Evolutionary conservation across 1,140 invertebrate species (phyloP), one percentile per base, ranked within the genome.

Genomic region (Brachionus rotundiformis): DNA sequence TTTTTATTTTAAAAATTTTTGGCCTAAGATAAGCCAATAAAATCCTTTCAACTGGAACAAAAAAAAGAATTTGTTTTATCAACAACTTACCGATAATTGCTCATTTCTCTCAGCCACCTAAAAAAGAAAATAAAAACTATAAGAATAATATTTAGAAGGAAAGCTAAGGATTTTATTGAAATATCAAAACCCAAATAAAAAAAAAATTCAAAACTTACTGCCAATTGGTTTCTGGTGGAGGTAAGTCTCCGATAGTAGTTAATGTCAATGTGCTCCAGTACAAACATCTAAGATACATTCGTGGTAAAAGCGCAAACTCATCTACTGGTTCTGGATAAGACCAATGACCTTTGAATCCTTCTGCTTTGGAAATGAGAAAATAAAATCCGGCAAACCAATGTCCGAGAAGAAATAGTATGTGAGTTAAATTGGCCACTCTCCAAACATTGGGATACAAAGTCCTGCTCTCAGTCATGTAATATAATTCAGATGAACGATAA

Each of bases 361-460:
- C 95, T 27, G 93, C 92, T 86, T 96, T 94, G 4, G 94, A 95
- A 25, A 98, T 91, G 82, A 97, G 88, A 89, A 94, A 97, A 89
- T 97, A 97, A 89, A 98, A 98, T 86, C 95, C 96, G 39, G 95
- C 95, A 86, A 97, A 98, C 95, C 95, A 98, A 86, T 98, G 95
- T 23, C 94, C 94, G 82, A 96, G 90, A 83, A 97, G 93, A 82
- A 98, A 91, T 39, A 97, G 90, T 84, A 97, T 96, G 87, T 98
- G 95, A 82, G 96, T 94, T 27, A 97, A 89, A 88, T 96, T 97
- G 82, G 95, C 91, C 25, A 97, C 95, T n/a, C 95, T 90, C 93
- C 95, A 95, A 84, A 97, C 90, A 88, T 98, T 98, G 3, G 95
- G 95, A 88, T 95, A 97, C 39, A 96, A 93, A 0, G 95, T 96